phyloP scores from a whole-genome alignment of 2,888 invertebrate species.

The Folsomia manolachei region DNA sequence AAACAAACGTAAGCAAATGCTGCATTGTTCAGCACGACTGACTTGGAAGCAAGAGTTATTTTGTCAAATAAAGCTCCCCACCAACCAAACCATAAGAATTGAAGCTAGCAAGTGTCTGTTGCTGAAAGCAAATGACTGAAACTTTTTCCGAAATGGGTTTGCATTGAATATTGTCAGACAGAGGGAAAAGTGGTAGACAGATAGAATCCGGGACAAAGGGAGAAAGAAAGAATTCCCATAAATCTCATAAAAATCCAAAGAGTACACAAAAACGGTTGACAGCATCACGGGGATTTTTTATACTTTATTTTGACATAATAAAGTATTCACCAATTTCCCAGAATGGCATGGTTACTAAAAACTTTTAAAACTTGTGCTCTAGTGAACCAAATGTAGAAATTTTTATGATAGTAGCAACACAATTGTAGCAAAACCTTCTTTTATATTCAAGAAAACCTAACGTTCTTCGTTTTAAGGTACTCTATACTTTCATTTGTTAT shows the following conservation, averaged over 20 bases:
- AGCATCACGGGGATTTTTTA: background rate
- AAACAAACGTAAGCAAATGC: background rate
- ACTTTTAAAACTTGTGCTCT: too few relatives aligned
- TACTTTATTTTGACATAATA: background rate
- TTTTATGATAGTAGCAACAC: too few relatives aligned
- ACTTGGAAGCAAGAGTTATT: background rate
- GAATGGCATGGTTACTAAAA: too few relatives aligned
- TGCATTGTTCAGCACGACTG: background rate
- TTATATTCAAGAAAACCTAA: too few relatives aligned
- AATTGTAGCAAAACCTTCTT: too few relatives aligned
- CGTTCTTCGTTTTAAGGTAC: too few relatives aligned
- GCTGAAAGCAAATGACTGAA: background rate
- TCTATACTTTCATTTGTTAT: too few relatives aligned
- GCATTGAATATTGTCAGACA: background rate
- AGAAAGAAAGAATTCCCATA: slow-evolving; percentile 36
- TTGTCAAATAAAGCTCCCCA: background rate
- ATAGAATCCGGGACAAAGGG: background rate
- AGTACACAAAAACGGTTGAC: background rate
- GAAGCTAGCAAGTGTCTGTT: background rate
- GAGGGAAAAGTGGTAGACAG: too few relatives aligned
- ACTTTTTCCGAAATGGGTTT: background rate
- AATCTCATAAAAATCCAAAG: slow-evolving; percentile 41
- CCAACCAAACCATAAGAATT: too few relatives aligned
- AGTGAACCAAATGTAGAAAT: background rate
- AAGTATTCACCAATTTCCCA: background rate